phyloP scores from a whole-genome alignment of 2,113 vertebrate species.

The Amblyornis subalaris region DNA sequence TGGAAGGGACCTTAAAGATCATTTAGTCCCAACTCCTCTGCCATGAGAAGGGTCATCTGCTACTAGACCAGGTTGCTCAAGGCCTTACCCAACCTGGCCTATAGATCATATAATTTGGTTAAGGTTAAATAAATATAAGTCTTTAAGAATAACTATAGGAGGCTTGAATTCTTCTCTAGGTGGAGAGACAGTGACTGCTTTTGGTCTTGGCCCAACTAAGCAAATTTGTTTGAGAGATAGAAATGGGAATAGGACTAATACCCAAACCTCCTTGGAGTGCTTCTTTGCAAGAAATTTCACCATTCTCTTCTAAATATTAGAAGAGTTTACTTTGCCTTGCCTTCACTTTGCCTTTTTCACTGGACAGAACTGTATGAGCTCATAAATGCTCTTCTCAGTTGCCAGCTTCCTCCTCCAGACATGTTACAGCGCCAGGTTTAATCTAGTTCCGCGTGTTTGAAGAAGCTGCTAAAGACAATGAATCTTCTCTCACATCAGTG shows the following conservation, averaged over 20 bases:
- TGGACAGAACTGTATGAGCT: not conserved
- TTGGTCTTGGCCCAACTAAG: not conserved
- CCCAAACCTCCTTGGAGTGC: not conserved
- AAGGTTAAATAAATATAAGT: not conserved
- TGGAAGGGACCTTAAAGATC: not conserved
- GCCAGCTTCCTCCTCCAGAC: not conserved
- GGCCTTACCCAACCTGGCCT: not conserved
- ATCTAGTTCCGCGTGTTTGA: not conserved
- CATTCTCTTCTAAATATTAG: not conserved
- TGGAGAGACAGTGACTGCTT: not conserved
- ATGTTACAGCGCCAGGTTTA: not conserved
- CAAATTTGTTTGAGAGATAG: not conserved
- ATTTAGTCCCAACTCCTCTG: not conserved
- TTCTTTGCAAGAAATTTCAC: not conserved
- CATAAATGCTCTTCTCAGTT: not conserved
- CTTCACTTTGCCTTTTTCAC: not conserved
- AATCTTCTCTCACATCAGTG: not conserved
- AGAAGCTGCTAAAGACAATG: not conserved
- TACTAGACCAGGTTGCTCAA: not conserved
- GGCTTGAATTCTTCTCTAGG: not conserved
- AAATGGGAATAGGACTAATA: not conserved
- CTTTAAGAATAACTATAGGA: not conserved
- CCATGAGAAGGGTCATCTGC: not conserved
- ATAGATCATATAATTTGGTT: not conserved
- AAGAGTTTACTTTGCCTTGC: not conserved